Evolutionary conservation across 1,140 invertebrate species (phyloP).

Genomic region (Lucilia cuprina): DNA sequence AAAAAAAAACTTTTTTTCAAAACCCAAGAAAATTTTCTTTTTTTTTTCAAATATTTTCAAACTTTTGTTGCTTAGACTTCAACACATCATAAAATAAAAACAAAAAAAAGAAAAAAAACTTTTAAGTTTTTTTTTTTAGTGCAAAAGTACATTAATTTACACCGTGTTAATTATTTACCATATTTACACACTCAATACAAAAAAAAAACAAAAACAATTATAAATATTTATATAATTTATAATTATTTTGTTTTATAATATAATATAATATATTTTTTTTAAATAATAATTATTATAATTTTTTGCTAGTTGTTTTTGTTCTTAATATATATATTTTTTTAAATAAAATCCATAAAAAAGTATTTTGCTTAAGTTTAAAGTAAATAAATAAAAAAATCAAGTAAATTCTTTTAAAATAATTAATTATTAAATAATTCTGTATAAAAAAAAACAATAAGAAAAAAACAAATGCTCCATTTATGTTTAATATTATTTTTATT

Average conservation of each 20-base stretch:
- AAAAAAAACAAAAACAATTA: slow-evolving; percentile 23
- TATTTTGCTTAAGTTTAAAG: slow-evolving; percentile 19
- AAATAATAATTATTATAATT: background rate
- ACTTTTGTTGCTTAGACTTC: background rate
- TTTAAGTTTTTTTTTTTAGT: background rate
- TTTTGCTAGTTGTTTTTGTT: slow-evolving; percentile 23
- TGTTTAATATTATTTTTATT: background rate
- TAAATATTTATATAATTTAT: slow-evolving; percentile 4
- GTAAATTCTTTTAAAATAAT: too few relatives aligned
- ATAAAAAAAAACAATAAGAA: background rate
- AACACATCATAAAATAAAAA: background rate
- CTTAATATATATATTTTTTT: slow-evolving; percentile 12
- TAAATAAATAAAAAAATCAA: background rate
- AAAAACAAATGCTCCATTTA: background rate
- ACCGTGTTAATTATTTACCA: slow-evolving; percentile 25
- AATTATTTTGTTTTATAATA: slow-evolving; percentile 6
- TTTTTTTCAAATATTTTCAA: background rate
- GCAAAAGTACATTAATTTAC: slow-evolving; percentile 35
- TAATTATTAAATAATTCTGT: background rate
- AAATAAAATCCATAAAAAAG: background rate
- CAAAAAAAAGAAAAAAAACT: background rate
- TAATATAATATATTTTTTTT: background rate
- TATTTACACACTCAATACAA: slow-evolving; percentile 12
- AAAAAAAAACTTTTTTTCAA: background rate
- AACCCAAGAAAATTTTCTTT: background rate